These are phyloP conservation scores for Icerya purchasi DNA, from an alignment of 2,888 invertebrate species.

Conservation along the genomic window DNA sequence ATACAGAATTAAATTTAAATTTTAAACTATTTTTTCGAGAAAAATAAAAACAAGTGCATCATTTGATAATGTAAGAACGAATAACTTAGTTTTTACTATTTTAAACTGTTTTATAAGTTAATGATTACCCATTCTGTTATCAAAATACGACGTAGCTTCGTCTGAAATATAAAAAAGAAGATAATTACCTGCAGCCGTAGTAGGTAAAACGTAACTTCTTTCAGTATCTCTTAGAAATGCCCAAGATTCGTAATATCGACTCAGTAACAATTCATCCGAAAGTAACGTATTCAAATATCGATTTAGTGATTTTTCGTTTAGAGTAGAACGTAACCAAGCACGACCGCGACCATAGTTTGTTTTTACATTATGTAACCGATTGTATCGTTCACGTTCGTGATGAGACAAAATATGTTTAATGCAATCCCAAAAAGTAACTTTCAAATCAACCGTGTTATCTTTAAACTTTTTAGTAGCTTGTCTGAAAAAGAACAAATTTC, in stretches of 20 bases:
- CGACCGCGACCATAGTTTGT: constrained; percentile 61
- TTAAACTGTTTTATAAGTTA: too few species aligned
- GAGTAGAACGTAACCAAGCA: constrained; percentile 69
- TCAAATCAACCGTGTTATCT: background rate
- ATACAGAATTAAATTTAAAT: too few species aligned
- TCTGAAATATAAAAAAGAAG: too few species aligned
- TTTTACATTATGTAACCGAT: constrained; percentile 38
- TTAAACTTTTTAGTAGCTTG: constrained; percentile 1
- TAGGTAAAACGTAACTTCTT: constrained; percentile 52
- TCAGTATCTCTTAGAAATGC: constrained; percentile 65
- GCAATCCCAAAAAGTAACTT: constrained; percentile 38
- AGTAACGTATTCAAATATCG: constrained; percentile 55
- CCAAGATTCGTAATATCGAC: constrained; percentile 63
- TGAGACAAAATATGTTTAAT: constrained; percentile 36
- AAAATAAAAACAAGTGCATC: too few species aligned
- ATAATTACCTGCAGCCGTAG: constrained; percentile 57
- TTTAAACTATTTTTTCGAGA: too few species aligned
- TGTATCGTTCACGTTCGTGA: constrained; percentile 71
- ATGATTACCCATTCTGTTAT: too few species aligned
- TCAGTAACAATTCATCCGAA: constrained; percentile 36
- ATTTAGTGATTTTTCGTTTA: constrained; percentile 80
- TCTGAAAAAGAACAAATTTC: background rate
- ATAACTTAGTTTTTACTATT: too few species aligned
- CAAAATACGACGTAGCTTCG: too few species aligned
- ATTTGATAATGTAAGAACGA: too few species aligned